Conservation (phyloP, 1,140 invertebrate species). For the Calliopsis andreniformis region DNA sequence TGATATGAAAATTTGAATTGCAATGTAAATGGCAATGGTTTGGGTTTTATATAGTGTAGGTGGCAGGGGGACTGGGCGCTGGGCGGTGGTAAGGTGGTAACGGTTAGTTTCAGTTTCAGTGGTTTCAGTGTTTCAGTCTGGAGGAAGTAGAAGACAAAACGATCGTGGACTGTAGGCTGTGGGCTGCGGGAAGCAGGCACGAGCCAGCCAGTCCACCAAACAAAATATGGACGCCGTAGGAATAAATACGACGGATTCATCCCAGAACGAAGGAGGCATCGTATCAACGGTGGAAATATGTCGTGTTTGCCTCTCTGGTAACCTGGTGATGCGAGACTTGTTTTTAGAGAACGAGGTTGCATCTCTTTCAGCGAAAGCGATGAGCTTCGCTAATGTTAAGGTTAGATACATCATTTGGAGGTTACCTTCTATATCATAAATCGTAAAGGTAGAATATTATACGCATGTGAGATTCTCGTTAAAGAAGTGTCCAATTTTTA, state of each 20-base stretch:
- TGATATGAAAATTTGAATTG: background rate
- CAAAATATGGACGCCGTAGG: constrained; percentile 80
- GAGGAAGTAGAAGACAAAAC: background rate
- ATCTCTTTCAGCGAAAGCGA: constrained; percentile 74
- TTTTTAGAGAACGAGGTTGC: constrained; percentile 70
- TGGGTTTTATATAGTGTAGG: constrained; percentile 1
- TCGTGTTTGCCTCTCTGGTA: constrained; percentile 74
- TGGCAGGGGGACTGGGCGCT: no score
- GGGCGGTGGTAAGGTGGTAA: background rate
- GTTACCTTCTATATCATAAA: constrained; percentile 55
- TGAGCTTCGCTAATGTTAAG: constrained; percentile 79
- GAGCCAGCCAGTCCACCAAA: constrained; percentile 55
- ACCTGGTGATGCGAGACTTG: constrained; percentile 73
- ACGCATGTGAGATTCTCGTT: no score
- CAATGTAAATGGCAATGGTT: background rate
- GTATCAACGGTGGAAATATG: constrained; percentile 71
- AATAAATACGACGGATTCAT: constrained; percentile 73
- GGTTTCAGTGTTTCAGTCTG: constrained; percentile 17
- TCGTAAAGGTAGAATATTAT: background rate
- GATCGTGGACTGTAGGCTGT: constrained; percentile 18
- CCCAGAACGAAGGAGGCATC: constrained; percentile 67
- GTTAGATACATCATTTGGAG: constrained; percentile 73
- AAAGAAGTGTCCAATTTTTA: no score
- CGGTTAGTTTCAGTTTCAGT: background rate
- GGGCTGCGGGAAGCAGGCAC: constrained; percentile 18